Evolutionary conservation across 1,140 invertebrate species (phyloP).

Genomic region (Drosophila guanche): DNA sequence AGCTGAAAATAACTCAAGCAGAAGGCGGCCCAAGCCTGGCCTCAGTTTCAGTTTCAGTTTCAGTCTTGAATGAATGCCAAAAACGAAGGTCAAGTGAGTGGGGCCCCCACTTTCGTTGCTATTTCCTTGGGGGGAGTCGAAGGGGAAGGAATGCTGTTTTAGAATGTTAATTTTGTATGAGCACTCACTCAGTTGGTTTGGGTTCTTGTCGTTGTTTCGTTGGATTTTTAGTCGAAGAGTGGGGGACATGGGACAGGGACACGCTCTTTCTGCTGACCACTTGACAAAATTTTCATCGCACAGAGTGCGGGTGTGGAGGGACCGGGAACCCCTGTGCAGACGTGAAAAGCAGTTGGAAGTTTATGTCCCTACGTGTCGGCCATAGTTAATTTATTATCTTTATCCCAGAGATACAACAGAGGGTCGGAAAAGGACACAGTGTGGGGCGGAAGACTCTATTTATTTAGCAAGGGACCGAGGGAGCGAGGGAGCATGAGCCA

Average conservation of each 20-base stretch:
- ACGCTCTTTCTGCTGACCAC: conserved; percentile 54
- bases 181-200: background rate
- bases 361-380: conserved; percentile 70
- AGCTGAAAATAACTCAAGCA: conserved; percentile 57
- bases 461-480: background rate
- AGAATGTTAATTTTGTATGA: conserved; percentile 70
- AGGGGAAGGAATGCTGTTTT: conserved; percentile 11
- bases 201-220: no score
- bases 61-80: conserved; percentile 51
- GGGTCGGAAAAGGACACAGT: background rate
- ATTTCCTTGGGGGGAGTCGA: conserved; percentile 1
- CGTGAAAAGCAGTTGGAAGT: conserved; percentile 61
- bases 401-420: no score
- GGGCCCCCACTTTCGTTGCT: conserved; percentile 10
- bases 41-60: conserved; percentile 1
- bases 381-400: conserved; percentile 76
- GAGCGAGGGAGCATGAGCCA: no score
- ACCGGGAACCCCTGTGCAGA: conserved; percentile 16
- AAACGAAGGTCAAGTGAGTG: conserved; percentile 67
- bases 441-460: conserved; percentile 1
- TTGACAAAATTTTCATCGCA: conserved; percentile 53
- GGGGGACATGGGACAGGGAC: conserved; percentile 2
- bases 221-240: no score
- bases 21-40: conserved; percentile 4
- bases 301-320: background rate